Conservation (phyloP, 2,797 vertebrate species). For the Avahi laniger region DNA sequence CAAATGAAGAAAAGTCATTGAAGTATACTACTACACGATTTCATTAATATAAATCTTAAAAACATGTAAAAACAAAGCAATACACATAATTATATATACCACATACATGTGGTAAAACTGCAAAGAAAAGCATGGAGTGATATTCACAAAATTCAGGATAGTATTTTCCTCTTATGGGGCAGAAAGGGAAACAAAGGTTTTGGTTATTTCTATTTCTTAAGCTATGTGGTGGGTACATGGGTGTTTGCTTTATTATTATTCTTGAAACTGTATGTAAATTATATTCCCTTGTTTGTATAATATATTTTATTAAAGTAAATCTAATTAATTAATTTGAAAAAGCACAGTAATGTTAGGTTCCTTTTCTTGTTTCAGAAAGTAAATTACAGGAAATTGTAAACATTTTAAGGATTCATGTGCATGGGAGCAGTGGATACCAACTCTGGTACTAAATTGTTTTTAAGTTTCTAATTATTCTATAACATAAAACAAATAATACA, state of each 20-base stretch:
- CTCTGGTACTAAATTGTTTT: background rate
- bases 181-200: background rate
- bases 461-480: conserved; percentile 15
- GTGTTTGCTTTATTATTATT: background rate
- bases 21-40: background rate
- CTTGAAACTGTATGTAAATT: background rate
- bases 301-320: background rate
- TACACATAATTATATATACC: background rate
- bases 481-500: background rate
- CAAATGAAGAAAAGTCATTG: background rate
- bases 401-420: background rate
- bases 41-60: conserved; percentile 1
- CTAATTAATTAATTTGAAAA: background rate
- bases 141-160: background rate
- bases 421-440: background rate
- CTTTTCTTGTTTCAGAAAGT: conserved; percentile 3
- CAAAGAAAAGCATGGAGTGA: background rate
- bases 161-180: background rate
- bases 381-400: conserved; percentile 33
- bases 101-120: background rate
- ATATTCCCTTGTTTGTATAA: background rate
- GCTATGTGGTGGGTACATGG: background rate
- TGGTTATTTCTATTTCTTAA: background rate
- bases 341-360: background rate
- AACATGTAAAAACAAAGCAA: background rate